Percentiles rank a stretch among this genome's conserved stretches.
phyloP scores from a whole-genome alignment of 2,888 invertebrate species.

The Phalangium opilio region DNA sequence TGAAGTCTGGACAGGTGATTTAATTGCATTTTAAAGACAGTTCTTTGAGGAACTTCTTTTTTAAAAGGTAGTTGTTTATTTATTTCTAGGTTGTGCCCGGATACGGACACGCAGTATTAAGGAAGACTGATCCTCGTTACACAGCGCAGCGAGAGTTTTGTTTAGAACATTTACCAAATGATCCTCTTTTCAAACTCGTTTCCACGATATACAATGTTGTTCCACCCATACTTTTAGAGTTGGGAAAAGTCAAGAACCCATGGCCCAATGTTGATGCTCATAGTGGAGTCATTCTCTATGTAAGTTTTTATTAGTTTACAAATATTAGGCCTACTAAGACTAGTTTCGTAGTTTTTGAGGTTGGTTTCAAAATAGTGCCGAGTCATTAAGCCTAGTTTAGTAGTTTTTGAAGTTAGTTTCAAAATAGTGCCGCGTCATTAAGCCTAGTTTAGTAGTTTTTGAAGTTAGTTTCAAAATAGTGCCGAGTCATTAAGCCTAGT shows the following conservation, averaged over 20 bases:
- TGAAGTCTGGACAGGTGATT: conserved; percentile 66
- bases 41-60: not conserved
- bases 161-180: conserved; percentile 78
- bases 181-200: conserved; percentile 78
- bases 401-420: no score
- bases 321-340: no score
- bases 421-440: no score
- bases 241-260: conserved; percentile 93
- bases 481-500: no score
- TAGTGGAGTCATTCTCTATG: conserved; percentile 80
- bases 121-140: conserved; percentile 87
- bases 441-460: no score
- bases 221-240: conserved; percentile 75
- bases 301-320: no score
- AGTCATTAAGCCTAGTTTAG: no score
- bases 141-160: conserved; percentile 89
- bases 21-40: not conserved
- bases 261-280: conserved; percentile 98
- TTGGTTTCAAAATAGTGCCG: no score
- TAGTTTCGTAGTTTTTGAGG: no score
- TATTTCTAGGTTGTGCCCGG: conserved; percentile 77
- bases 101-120: conserved; percentile 87
- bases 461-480: no score
- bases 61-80: conserved; percentile 7
- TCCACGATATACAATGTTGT: conserved; percentile 80